Base-by-base conservation (phyloP, 2,888 invertebrate species). In the Andrena marginata region DNA sequence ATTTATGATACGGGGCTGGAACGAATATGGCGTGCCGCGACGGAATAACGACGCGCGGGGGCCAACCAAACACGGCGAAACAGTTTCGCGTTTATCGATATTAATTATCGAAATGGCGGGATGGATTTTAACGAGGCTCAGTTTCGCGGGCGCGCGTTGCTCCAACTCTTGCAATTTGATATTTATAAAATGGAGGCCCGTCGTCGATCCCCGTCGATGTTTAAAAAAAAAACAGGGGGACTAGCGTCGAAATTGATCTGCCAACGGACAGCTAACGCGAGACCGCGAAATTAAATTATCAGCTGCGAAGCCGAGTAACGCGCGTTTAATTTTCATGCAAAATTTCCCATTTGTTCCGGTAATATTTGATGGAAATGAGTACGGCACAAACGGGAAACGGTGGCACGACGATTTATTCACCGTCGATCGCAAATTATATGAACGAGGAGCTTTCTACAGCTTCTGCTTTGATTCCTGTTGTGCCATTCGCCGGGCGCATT, bases 271-370 rank as follows among this genome's bases (percentile, higher is more conserved):
- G 26, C 26, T 20, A 23, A 31, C 42, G 62, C 49, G 54, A 51
- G 51, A 71, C 64, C 63, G 23, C 48, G 51, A 49, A 77, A 81
- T 81, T 71, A 69, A 82, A 81, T 82, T 81, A 81, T 81, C 71
- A 76, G 54, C n/a, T 10, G 26, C 31, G 5, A 42, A n/a, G 3
- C 31, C 68, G 63, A 59, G 69, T 81, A 82, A 81, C 71, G 51
- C 10, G 49, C 54, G 72, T 76, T 82, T 69, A 82, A 82, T 82
- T 77, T 60, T 68, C 48, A 68, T 69, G 62, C 48, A 26, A 63
- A 71, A 71, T 71, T 49, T 31, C 31, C 59, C 54, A 35, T 60
- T 74, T 63, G 56, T 59, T 29, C 65, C 54, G 59, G 31, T 35
- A 64, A 70, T 31, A 59, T 73, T 69, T 65, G 73, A 60, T 51